Evolutionary conservation across 1,140 invertebrate species (phyloP).

Genomic region (Patella vulgata): DNA sequence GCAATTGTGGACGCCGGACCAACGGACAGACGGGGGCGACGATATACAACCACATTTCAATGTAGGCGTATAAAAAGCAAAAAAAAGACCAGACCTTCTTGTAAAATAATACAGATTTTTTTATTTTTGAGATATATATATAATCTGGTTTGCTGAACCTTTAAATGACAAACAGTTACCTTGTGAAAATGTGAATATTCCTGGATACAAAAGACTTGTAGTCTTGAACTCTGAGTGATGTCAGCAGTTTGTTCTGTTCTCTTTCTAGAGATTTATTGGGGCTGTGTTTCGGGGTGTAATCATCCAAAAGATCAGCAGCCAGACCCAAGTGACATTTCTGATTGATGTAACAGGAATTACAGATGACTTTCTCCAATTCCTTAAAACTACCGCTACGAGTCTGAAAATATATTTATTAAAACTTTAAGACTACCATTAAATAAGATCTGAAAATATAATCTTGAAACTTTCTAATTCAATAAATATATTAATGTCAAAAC

Average conservation of each 20-base stretch:
- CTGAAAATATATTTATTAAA: constrained; percentile 39
- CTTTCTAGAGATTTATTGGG: constrained; percentile 37
- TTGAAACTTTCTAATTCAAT: neutral
- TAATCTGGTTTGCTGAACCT: no score
- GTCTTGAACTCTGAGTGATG: constrained; percentile 34
- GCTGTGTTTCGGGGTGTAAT: constrained; percentile 54
- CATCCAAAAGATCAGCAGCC: constrained; percentile 51
- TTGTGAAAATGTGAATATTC: constrained; percentile 53
- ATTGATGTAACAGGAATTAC: constrained; percentile 54
- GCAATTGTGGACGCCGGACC: no score
- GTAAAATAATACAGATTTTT: constrained; percentile 3
- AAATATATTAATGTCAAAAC: neutral
- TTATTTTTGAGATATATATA: no score
- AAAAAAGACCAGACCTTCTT: no score
- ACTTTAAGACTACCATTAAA: neutral
- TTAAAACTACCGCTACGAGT: constrained; percentile 38
- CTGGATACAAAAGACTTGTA: constrained; percentile 58
- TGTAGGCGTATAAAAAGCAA: no score
- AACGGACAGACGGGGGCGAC: no score
- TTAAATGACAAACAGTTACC: no score
- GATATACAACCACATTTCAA: no score
- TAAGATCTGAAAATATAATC: neutral
- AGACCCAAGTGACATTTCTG: constrained; percentile 56
- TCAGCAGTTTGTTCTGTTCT: constrained; percentile 44
- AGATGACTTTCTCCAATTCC: constrained; percentile 45